Evolutionary conservation across 2,113 vertebrate species (phyloP).

Genomic region (Sturnira hondurensis): DNA sequence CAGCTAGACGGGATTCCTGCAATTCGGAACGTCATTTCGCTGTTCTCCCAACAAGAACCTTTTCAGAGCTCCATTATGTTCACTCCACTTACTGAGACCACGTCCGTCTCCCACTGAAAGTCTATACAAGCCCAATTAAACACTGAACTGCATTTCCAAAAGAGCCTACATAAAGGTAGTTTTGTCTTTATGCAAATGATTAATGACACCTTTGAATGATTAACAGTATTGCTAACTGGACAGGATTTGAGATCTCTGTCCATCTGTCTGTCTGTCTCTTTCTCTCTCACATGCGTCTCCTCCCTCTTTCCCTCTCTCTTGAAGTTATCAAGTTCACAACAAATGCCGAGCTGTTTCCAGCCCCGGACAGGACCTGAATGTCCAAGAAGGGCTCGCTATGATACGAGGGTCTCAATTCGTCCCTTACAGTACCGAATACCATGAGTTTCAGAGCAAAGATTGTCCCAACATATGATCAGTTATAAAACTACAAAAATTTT

Average conservation of each 20-base stretch:
- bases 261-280: accelerated
- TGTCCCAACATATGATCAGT: neutral
- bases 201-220: neutral
- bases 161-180: neutral
- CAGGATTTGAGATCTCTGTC: neutral
- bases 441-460: neutral
- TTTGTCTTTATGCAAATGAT: neutral
- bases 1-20: neutral
- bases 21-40: accelerated
- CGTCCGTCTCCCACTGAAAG: neutral
- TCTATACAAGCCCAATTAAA: neutral
- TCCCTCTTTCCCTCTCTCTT: neutral
- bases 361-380: neutral
- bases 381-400: neutral
- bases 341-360: neutral
- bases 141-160: neutral
- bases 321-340: neutral
- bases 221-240: neutral
- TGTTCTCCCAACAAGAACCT: neutral
- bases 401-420: neutral
- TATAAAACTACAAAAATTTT: neutral
- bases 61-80: neutral
- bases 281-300: neutral
- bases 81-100: neutral
- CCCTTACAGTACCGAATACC: neutral